Base-by-base conservation (phyloP, 2,113 vertebrate species). In the Pholis gunnellus region DNA sequence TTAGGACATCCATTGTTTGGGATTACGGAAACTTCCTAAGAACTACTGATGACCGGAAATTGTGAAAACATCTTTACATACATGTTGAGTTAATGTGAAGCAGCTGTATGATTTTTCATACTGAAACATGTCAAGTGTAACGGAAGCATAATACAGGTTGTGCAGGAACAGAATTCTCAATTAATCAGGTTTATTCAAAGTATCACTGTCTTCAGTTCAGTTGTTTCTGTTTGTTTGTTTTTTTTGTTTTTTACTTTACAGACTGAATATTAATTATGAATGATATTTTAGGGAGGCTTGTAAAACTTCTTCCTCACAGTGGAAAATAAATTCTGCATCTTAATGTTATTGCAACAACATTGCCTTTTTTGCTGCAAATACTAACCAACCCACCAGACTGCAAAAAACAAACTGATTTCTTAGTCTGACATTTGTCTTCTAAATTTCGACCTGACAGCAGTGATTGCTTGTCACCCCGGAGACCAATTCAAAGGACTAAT, bases 21-120 rank as follows among this genome's bases (percentile, higher is more conserved):
- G 44, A 78, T 68, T 5, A 78, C 60, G 40, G 31, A 63, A 56
- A 57, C 2, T n/a, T 36, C 48, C 75, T 79, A 29, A 78, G 64
- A 86, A 88, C 89, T 85, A 90, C 88, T 90, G 85, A 91, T 86
- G 64, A 80, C 75, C 85, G 74, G 77, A 86, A 87, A 67, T 75
- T 80, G 20, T 86, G 73, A 82, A 66, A 65, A 70, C 44, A 70
- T 81, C 50, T 73, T 72, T 56, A 48, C 52, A 52, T 68, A 52
- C 10, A 75, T 34, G 52, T 83, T 40, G 48, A 80, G 44, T 74
- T 63, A 86, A 86, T 87, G 81, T 86, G 83, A 90, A 88, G 66
- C 46, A 61, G 9, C 72, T 60, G 1, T 29, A 65, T 61, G 20
- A 57, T 63, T 72, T 72, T 11, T 66, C 44, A 63, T 40, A 15